Conservation (phyloP, 2,113 vertebrate species). For the Nycticorax nycticorax region DNA sequence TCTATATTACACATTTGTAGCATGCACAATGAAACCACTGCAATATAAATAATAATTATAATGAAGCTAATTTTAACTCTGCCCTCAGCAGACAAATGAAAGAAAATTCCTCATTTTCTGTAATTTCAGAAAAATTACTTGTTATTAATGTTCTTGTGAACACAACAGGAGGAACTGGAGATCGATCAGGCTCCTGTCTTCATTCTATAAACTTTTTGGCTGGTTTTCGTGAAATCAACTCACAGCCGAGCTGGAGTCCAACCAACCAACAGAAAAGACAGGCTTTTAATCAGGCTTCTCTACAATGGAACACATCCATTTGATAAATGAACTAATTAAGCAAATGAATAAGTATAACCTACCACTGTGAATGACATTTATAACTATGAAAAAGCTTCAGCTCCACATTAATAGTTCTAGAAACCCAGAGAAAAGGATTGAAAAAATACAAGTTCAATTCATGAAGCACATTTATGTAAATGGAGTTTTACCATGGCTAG, state of each 20-base stretch:
- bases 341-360: slow-evolving; percentile 55
- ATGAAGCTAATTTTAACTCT: slow-evolving; percentile 31
- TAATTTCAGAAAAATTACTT: slow-evolving; percentile 50
- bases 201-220: slow-evolving; percentile 46
- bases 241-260: slow-evolving; percentile 18
- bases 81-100: slow-evolving; percentile 4
- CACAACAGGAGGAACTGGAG: slow-evolving; percentile 26
- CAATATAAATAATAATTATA: slow-evolving; percentile 46
- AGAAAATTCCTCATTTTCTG: slow-evolving; percentile 48
- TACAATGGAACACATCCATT: slow-evolving; percentile 19
- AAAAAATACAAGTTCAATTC: not conserved
- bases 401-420: not conserved
- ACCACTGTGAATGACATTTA: slow-evolving; percentile 29
- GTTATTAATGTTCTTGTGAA: slow-evolving; percentile 45
- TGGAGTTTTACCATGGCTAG: not conserved
- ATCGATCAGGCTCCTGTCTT: slow-evolving; percentile 32
- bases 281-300: slow-evolving; percentile 7
- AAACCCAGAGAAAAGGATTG: not conserved
- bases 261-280: slow-evolving; percentile 17
- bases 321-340: slow-evolving; percentile 71
- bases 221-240: slow-evolving; percentile 35
- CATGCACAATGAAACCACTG: not conserved
- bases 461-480: slow-evolving; percentile 1
- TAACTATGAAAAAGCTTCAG: slow-evolving; percentile 39
- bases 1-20: not conserved